Percentiles rank a stretch among this genome's conserved stretches.
Conservation (phyloP, 2,797 vertebrate species). For the Lagorchestes hirsutus region DNA sequence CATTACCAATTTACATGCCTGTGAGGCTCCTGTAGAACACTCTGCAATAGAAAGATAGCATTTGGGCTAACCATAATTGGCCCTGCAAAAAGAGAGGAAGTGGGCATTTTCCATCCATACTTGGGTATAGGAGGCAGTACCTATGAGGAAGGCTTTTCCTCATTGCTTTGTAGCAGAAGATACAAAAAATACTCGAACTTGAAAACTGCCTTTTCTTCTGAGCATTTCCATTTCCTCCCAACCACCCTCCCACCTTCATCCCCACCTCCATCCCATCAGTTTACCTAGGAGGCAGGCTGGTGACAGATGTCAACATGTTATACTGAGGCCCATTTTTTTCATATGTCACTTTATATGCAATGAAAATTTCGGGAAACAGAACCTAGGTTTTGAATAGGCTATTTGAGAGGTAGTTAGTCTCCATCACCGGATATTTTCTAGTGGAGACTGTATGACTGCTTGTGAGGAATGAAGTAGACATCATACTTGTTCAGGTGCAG, state of each 20-base stretch:
- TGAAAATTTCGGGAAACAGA: background rate
- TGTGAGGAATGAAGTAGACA: background rate
- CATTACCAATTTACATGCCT: background rate
- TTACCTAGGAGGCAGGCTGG: slow-evolving; percentile 7
- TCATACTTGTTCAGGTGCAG: background rate
- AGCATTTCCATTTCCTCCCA: slow-evolving; percentile 14
- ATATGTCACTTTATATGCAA: background rate
- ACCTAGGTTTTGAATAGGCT: background rate
- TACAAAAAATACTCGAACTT: background rate
- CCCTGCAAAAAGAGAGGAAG: background rate
- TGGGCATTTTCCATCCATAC: background rate
- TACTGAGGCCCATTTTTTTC: slow-evolving; percentile 24
- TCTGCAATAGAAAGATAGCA: background rate
- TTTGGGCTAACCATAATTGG: background rate
- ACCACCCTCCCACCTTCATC: background rate
- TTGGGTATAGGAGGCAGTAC: background rate
- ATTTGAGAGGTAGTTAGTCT: background rate
- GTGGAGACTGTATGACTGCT: background rate
- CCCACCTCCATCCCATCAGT: background rate
- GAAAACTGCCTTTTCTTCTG: background rate
- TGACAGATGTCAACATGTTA: slow-evolving; percentile 5
- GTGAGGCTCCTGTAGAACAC: background rate
- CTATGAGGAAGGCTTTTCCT: background rate
- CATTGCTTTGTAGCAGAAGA: background rate
- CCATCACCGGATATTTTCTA: background rate